Evolutionary conservation across 2,888 invertebrate species (phyloP), one percentile per base, ranked within the genome.

Genomic region (Fragum whitleyi): DNA sequence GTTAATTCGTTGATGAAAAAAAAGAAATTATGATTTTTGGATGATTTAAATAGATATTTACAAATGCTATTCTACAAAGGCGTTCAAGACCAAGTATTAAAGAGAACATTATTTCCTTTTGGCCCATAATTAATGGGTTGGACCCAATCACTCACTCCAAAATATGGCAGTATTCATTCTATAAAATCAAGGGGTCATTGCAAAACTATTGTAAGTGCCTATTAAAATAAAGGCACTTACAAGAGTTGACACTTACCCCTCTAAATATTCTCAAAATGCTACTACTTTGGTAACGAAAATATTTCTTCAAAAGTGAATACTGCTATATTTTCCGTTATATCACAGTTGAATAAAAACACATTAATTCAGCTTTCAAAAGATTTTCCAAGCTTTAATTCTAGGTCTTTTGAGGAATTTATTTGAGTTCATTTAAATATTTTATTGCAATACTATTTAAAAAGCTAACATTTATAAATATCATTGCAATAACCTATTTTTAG

Each of bases 61-160:
- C 85, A 85, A 61, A 81, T 81, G 85, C 51, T 78, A 82, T 83
- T 39, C 28, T 85, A 82, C 85, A 85, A 65, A 80, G 68, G 74
- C 55, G 72, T 36, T 47, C 23, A 55, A 65, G 74, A 67, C 71
- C 68, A 79, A 42, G 42, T 23, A 42, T 65, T 42, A 39, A 42
- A 65, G 65, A 61, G 47, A 47, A 14, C 47, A 9, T 2, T 19
- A 9, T 14, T 19, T 47, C 14, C 47, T 47, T n/a, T 47, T 47
- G 47, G 47, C 47, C 47, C n/a, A n/a, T 6, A 36, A 36, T 36
- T 36, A 36, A 36, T 36, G 32, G 32, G 32, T 36, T 36, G 32
- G 32, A 36, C 32, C 32, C 32, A 36, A 6, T 36, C 32, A 36
- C 9, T 36, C 32, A 36, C 32, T 36, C 32, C 32, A 36, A 36